Evolutionary conservation across 2,797 vertebrate genomes (phyloP).

Genomic region (Scyliorhinus canicula): DNA sequence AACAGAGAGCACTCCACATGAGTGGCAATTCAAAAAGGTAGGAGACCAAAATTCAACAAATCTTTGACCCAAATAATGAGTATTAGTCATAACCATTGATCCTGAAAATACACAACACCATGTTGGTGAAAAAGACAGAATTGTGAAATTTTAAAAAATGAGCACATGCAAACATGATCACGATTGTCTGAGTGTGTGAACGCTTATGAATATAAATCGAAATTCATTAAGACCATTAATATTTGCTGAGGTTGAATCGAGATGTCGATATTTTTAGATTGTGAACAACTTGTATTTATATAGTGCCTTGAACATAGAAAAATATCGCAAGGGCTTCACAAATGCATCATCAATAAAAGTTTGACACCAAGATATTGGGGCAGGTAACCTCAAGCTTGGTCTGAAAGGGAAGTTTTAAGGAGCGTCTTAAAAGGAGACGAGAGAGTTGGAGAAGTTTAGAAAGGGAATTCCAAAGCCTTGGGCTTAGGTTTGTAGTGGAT

Average conservation of each 20-base stretch:
- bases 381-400: not conserved
- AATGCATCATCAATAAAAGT: not conserved
- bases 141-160: not conserved
- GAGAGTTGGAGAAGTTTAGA: not conserved
- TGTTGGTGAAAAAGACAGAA: not conserved
- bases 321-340: not conserved
- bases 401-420: not conserved
- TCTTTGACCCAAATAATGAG: not conserved
- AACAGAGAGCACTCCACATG: not conserved
- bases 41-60: not conserved
- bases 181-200: not conserved
- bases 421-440: not conserved
- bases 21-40: not conserved
- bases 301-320: not conserved
- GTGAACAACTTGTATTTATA: conserved; percentile 1
- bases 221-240: not conserved
- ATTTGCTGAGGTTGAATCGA: not conserved
- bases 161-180: not conserved
- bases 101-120: not conserved
- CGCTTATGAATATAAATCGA: not conserved
- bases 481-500: not conserved
- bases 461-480: not conserved
- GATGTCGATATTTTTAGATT: not conserved
- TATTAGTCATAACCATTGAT: not conserved
- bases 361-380: not conserved